Evolutionary conservation across 1,140 invertebrate genomes (phyloP).

Genomic region (Caenorhabditis latens): DNA sequence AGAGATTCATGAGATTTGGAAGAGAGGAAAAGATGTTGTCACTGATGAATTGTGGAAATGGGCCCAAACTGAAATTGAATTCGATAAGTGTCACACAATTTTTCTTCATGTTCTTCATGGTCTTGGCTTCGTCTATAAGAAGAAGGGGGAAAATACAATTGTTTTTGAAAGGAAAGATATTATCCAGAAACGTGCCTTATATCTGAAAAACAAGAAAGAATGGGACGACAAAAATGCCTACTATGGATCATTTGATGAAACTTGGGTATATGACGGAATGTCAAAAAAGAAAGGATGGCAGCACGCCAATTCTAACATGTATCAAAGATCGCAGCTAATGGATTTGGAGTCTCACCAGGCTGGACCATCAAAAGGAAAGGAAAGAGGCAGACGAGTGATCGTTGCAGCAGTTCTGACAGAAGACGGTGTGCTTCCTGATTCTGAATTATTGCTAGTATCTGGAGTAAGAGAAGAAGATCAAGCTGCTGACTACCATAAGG

Average conservation of each 20-base stretch:
- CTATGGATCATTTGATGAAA: background rate
- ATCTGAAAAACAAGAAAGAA: too few species aligned
- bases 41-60: too few species aligned
- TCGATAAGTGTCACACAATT: too few species aligned
- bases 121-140: too few species aligned
- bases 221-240: background rate
- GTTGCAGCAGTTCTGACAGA: background rate
- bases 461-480: background rate
- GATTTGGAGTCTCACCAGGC: background rate
- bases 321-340: background rate
- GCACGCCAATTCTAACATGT: background rate
- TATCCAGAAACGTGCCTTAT: too few species aligned
- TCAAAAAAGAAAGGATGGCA: background rate
- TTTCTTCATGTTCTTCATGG: too few species aligned
- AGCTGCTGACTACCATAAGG: background rate
- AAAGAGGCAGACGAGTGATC: background rate
- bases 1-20: too few species aligned
- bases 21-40: too few species aligned
- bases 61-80: too few species aligned
- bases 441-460: background rate
- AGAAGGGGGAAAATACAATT: too few species aligned
- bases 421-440: background rate
- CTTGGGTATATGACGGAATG: background rate
- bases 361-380: background rate
- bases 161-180: too few species aligned